These are phyloP conservation scores for Trachurus trachurus DNA, from an alignment of 2,797 vertebrate genomes.

Conservation along the genomic window DNA sequence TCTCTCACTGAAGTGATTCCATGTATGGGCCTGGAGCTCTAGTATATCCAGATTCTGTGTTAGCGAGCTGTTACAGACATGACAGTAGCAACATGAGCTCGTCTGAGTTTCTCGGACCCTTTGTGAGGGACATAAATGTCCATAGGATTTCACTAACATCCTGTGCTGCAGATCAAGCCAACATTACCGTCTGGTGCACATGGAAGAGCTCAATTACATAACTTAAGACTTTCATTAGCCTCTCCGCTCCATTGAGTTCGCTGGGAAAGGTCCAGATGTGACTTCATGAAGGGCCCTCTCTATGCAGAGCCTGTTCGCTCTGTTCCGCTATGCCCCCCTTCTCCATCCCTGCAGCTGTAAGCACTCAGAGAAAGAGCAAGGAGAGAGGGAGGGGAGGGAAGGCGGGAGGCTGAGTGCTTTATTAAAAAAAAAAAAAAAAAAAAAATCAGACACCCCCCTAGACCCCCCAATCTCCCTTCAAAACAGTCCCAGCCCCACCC, in stretches of 20 bases:
- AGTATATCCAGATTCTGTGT: conserved; percentile 24
- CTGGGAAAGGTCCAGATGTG: conserved; percentile 85
- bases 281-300: conserved; percentile 81
- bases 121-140: conserved; percentile 54
- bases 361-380: conserved; percentile 78
- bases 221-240: conserved; percentile 83
- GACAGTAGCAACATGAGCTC: conserved; percentile 54
- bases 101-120: conserved; percentile 16
- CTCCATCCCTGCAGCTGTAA: conserved; percentile 78
- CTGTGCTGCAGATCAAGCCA: conserved; percentile 65
- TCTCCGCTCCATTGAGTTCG: conserved; percentile 76
- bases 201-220: conserved; percentile 85
- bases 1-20: conserved; percentile 52
- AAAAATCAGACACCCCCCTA: conserved; percentile 69
- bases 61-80: conserved; percentile 41
- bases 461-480: conserved; percentile 61
- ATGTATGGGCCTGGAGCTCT: conserved; percentile 63
- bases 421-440: conserved; percentile 66
- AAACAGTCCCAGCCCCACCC: conserved; percentile 73
- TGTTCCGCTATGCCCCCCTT: conserved; percentile 64
- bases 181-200: conserved; percentile 74
- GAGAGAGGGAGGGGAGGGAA: conserved; percentile 31
- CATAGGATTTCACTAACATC: conserved; percentile 64
- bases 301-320: conserved; percentile 74
- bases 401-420: conserved; percentile 67